A percentile compares a stretch with the other conserved stretches of the same genome.
Evolutionary conservation across 2,797 vertebrate genomes (phyloP).

Genomic region (Onychomys arenicola): DNA sequence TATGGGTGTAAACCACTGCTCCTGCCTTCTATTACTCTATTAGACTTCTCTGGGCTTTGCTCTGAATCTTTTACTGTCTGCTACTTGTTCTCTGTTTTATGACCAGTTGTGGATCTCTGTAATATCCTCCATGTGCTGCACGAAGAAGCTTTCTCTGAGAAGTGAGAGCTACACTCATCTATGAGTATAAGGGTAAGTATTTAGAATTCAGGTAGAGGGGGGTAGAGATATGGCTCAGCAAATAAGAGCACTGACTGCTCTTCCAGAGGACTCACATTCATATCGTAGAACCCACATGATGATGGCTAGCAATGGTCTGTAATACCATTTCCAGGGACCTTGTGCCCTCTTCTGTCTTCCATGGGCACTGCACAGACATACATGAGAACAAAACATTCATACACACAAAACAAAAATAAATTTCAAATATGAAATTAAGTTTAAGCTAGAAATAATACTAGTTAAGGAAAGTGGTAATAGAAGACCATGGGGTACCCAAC

Average conservation of each 20-base stretch:
- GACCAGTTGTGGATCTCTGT: not conserved
- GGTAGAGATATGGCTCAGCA: not conserved
- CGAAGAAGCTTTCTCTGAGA: not conserved
- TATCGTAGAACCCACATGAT: not conserved
- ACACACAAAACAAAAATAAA: too few species aligned
- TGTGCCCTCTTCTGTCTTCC: not conserved
- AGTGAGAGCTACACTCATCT: not conserved
- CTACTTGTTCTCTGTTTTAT: not conserved
- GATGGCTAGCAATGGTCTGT: not conserved
- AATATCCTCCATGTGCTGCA: not conserved
- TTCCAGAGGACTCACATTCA: not conserved
- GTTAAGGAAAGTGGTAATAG: not conserved
- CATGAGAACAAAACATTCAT: not conserved
- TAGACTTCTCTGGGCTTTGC: not conserved
- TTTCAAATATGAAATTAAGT: not conserved
- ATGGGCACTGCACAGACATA: not conserved
- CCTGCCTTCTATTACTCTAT: not conserved
- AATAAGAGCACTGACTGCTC: not conserved
- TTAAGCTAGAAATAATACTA: not conserved
- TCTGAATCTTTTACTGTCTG: not conserved
- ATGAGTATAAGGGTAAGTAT: not conserved
- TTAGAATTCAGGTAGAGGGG: not conserved
- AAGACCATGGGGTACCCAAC: not conserved
- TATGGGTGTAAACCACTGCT: not conserved
- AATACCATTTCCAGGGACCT: not conserved